A percentile compares a stretch with the other conserved stretches of the same genome.
Evolutionary conservation across 2,113 vertebrate species (phyloP).

Genomic region (Pygoscelis antarcticus): DNA sequence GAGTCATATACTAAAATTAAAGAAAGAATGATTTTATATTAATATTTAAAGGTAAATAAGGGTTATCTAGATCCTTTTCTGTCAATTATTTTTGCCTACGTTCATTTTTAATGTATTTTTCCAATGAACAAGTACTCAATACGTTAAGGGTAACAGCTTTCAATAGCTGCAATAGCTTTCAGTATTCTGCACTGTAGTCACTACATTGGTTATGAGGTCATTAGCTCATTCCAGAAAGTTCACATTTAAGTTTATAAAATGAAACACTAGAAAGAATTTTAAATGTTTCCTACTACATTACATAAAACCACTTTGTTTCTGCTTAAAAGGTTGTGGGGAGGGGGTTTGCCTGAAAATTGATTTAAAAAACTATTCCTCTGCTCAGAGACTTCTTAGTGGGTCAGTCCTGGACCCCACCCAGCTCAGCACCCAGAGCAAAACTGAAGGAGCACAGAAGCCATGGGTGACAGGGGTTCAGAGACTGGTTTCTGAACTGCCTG

Average conservation of each 20-base stretch:
- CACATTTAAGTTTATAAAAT: neutral
- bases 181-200: neutral
- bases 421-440: neutral
- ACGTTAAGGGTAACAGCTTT: neutral
- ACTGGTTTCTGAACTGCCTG: neutral
- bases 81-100: neutral
- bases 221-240: neutral
- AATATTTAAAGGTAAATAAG: neutral
- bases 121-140: neutral
- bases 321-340: neutral
- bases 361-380: neutral
- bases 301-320: neutral
- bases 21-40: conserved; percentile 5
- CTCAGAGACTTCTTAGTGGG: neutral
- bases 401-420: neutral
- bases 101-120: neutral
- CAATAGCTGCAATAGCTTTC: neutral
- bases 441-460: neutral
- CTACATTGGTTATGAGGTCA: neutral
- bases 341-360: neutral
- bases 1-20: conserved; percentile 89
- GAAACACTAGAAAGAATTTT: neutral
- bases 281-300: neutral
- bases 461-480: neutral
- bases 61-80: neutral